These are phyloP conservation scores for Petaurus breviceps DNA, from an alignment of 2,113 vertebrate species.

Conservation along the genomic window DNA sequence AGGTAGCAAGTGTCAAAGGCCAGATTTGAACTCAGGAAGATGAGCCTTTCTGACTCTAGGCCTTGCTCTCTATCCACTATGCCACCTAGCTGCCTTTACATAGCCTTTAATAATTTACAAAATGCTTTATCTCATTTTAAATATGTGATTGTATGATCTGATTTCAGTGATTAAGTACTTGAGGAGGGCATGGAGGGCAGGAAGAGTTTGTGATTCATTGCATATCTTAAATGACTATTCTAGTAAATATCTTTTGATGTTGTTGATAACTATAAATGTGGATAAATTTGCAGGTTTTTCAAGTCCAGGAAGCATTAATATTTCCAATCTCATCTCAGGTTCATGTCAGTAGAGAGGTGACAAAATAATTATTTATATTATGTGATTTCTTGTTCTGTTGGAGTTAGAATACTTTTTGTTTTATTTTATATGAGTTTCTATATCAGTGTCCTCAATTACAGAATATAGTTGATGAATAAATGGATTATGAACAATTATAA, in stretches of 20 bases:
- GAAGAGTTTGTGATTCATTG: neutral
- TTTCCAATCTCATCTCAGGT: neutral
- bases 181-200: neutral
- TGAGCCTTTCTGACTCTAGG: too few species aligned
- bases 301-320: too few species aligned
- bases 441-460: neutral
- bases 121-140: neutral
- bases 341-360: neutral
- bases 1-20: too few species aligned
- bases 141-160: neutral
- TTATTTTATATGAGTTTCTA: neutral
- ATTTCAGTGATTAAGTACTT: neutral
- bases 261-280: neutral
- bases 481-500: neutral
- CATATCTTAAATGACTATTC: neutral
- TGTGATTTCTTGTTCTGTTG: neutral
- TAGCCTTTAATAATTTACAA: neutral
- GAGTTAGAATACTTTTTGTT: neutral
- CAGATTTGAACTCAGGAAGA: too few species aligned
- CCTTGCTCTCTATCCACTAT: too few species aligned
- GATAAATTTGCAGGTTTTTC: neutral
- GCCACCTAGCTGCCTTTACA: neutral
- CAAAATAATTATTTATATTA: neutral
- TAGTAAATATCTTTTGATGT: constrained; percentile 12
- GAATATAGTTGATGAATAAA: constrained; percentile 12